These are phyloP conservation scores for Pantherophis guttatus DNA, from an alignment of 2,113 vertebrate species.

Conservation along the genomic window DNA sequence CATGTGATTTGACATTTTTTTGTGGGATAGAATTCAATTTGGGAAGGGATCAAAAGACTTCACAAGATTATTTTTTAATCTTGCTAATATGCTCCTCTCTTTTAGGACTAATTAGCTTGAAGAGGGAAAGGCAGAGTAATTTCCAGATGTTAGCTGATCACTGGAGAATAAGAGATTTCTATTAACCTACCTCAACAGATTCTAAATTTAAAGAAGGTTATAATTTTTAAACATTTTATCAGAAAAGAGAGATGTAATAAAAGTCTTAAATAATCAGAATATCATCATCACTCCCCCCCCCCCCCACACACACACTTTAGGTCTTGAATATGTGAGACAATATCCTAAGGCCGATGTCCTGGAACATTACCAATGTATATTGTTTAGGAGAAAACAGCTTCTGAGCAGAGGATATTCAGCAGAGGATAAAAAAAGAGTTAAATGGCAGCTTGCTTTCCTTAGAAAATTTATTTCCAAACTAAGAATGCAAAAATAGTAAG, in stretches of 20 bases:
- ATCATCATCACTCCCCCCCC: not conserved
- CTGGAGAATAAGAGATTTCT: not conserved
- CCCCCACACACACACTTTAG: not conserved
- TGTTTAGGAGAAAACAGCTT: not conserved
- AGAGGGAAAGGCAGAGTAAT: not conserved
- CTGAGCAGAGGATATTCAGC: not conserved
- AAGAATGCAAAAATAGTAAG: not conserved
- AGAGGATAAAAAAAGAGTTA: not conserved
- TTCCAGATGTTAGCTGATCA: not conserved
- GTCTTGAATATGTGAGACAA: not conserved
- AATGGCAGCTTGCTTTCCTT: not conserved
- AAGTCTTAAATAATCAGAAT: not conserved
- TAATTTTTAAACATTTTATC: not conserved
- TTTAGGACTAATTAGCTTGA: not conserved
- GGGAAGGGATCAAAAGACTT: not conserved
- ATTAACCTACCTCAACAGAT: not conserved
- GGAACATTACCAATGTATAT: not conserved
- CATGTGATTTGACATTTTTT: not conserved
- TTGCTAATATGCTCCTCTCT: not conserved
- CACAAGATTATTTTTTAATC: not conserved
- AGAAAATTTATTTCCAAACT: not conserved
- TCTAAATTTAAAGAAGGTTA: not conserved
- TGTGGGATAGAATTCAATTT: not conserved
- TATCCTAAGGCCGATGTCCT: not conserved
- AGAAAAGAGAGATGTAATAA: not conserved